Evolutionary conservation across 2,797 vertebrate genomes (phyloP).

Genomic region (Jordanella pulchra): DNA sequence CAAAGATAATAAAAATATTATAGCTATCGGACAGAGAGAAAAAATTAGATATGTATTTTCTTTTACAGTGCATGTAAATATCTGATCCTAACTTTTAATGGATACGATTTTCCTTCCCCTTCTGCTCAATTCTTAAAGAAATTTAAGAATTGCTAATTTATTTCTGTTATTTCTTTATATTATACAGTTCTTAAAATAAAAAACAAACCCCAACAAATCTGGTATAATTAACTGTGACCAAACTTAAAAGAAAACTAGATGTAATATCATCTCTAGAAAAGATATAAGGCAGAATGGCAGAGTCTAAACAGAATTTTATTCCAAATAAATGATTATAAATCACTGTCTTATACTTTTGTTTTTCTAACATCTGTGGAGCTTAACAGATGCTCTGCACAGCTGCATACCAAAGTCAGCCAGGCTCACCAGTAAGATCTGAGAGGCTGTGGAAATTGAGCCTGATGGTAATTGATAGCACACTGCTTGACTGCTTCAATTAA

Average conservation of each 20-base stretch:
- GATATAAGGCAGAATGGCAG: slow-evolving; percentile 44
- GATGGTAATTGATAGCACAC: slow-evolving; percentile 67
- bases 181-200: background rate
- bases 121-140: background rate
- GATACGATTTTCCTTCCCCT: background rate
- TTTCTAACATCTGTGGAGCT: slow-evolving; percentile 58
- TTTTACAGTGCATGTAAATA: background rate
- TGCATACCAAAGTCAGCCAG: slow-evolving; percentile 42
- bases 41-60: background rate
- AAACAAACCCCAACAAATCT: background rate
- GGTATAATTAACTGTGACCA: background rate
- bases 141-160: background rate
- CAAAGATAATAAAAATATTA: background rate
- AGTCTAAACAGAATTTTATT: slow-evolving; percentile 30
- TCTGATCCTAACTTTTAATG: background rate
- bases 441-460: slow-evolving; percentile 62
- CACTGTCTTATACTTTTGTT: slow-evolving; percentile 25
- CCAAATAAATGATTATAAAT: slow-evolving; percentile 48
- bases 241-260: background rate
- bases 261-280: slow-evolving; percentile 19
- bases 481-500: slow-evolving; percentile 60
- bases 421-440: slow-evolving; percentile 55
- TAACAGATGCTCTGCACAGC: slow-evolving; percentile 49
- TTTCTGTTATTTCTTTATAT: background rate
- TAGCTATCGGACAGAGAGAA: no score